Percentiles rank a stretch among this genome's conserved stretches.
Conservation (phyloP, 2,113 vertebrate genomes). For the Tachycineta bicolor region DNA sequence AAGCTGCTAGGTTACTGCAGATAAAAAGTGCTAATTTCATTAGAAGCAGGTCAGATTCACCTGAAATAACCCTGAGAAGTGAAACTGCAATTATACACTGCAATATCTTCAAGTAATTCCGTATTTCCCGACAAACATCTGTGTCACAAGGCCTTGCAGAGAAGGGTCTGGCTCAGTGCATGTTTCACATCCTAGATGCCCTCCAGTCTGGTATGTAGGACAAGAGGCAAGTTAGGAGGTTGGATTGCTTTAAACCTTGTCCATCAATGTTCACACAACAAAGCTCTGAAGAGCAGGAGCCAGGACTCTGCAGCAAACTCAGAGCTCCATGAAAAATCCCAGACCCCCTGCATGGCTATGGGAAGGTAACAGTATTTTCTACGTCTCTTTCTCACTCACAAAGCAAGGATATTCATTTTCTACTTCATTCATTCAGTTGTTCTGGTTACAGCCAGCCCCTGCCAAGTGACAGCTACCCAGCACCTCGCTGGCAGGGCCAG, state of each 20-base stretch:
- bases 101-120: background rate
- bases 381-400: background rate
- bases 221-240: background rate
- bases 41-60: constrained; percentile 59
- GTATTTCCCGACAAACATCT: background rate
- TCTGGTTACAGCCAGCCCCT: background rate
- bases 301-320: background rate
- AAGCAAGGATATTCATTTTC: background rate
- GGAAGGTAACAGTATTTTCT: background rate
- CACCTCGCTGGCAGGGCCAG: background rate
- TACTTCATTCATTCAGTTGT: background rate
- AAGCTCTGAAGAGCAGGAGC: constrained; percentile 4
- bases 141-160: background rate
- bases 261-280: background rate
- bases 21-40: constrained; percentile 46
- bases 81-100: background rate
- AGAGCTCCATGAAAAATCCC: background rate
- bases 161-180: background rate
- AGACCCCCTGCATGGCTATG: background rate
- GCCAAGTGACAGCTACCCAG: background rate
- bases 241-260: background rate
- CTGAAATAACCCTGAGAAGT: constrained; percentile 36
- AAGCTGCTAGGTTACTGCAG: constrained; percentile 22
- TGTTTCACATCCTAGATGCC: background rate
- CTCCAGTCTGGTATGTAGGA: background rate